Conservation (phyloP, 2,888 invertebrate genomes). For the Endotricha flammealis region DNA sequence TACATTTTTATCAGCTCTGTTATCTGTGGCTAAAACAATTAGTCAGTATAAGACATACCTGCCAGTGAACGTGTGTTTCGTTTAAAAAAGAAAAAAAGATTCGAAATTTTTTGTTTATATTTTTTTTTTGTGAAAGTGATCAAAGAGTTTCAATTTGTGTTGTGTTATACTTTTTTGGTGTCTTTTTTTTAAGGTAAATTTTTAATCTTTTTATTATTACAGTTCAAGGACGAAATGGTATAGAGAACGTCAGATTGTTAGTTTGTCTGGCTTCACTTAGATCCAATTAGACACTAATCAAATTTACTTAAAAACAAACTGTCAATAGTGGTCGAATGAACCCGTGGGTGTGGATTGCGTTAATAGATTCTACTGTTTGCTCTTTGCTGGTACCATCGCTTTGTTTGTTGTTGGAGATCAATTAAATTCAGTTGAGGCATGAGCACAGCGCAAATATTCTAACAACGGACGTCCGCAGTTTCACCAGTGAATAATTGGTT, state of each 20-base stretch:
- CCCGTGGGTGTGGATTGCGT: neutral
- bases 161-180: constrained; percentile 7
- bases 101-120: neutral
- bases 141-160: constrained; percentile 4
- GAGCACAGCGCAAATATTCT: too few relatives aligned
- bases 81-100: constrained; percentile 11
- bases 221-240: constrained; percentile 8
- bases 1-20: constrained; percentile 49
- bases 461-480: too few relatives aligned
- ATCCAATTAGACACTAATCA: constrained; percentile 34
- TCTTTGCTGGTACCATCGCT: neutral
- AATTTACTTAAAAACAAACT: constrained; percentile 17
- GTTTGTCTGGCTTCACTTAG: constrained; percentile 32
- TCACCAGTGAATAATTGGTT: too few relatives aligned
- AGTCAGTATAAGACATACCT: constrained; percentile 47
- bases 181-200: constrained; percentile 1
- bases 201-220: constrained; percentile 1
- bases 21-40: constrained; percentile 58
- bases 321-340: constrained; percentile 5
- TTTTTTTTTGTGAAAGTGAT: constrained; percentile 6
- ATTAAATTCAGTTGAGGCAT: too few relatives aligned
- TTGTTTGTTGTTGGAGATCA: neutral
- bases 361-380: constrained; percentile 10
- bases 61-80: constrained; percentile 32
- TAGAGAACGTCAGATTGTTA: constrained; percentile 17